Evolutionary conservation across 2,797 vertebrate species (phyloP).

Genomic region (Platyrinchus mystaceus): DNA sequence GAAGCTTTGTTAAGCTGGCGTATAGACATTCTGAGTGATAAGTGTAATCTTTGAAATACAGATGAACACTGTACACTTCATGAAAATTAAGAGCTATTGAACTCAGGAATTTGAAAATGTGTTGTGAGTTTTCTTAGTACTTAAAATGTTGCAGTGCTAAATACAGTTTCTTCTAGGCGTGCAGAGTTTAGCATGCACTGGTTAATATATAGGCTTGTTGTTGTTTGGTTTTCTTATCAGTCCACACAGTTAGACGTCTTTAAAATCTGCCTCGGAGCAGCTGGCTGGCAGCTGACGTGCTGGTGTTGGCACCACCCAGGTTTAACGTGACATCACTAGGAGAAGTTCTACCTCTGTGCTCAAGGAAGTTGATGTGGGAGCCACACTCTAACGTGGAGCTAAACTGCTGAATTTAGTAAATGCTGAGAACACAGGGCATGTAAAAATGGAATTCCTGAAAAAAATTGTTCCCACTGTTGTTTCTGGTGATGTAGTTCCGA

Average conservation of each 20-base stretch:
- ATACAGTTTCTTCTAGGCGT: neutral
- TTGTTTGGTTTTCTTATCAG: slow-evolving; percentile 79
- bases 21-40: slow-evolving; percentile 68
- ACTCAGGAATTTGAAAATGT: neutral
- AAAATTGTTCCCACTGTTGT: slow-evolving; percentile 84
- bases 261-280: slow-evolving; percentile 86
- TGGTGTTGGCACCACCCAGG: slow-evolving; percentile 79
- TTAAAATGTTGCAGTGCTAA: neutral
- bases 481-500: slow-evolving; percentile 80
- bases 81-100: slow-evolving; percentile 33
- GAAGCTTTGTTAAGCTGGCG: neutral
- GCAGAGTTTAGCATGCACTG: neutral
- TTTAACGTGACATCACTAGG: slow-evolving; percentile 66
- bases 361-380: slow-evolving; percentile 66
- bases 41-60: slow-evolving; percentile 79
- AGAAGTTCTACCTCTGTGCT: slow-evolving; percentile 61
- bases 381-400: neutral
- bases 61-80: slow-evolving; percentile 22
- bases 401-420: neutral
- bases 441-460: slow-evolving; percentile 91
- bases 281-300: slow-evolving; percentile 80
- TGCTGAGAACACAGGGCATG: neutral
- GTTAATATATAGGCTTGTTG: slow-evolving; percentile 42
- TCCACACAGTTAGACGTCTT: slow-evolving; percentile 76
- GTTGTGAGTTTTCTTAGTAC: neutral